phyloP scores from a whole-genome alignment of 2,797 vertebrate genomes.

The Gambelia wislizenii region DNA sequence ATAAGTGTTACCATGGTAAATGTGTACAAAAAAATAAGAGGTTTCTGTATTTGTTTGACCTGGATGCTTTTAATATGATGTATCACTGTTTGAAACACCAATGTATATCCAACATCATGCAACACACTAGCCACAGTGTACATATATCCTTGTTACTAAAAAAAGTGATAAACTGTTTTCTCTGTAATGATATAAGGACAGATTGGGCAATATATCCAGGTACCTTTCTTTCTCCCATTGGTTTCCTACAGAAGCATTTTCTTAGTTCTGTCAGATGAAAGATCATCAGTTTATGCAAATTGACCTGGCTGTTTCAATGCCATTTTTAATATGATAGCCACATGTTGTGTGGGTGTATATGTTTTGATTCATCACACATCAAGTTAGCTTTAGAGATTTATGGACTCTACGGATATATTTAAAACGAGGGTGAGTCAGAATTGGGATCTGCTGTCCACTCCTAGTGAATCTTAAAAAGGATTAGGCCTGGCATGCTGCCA shows the following conservation, averaged over 20 bases:
- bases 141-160: not conserved
- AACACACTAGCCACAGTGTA: too few relatives aligned
- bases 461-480: slow-evolving; percentile 18
- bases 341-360: not conserved
- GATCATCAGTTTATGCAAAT: not conserved
- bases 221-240: not conserved
- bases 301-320: not conserved
- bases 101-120: too few relatives aligned
- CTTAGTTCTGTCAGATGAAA: not conserved
- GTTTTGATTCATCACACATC: not conserved
- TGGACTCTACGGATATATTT: not conserved
- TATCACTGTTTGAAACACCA: not conserved
- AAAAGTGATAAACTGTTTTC: not conserved
- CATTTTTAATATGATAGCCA: not conserved
- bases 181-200: not conserved
- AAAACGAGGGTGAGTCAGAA: not conserved
- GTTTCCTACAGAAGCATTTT: not conserved
- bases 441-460: accelerated
- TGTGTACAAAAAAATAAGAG: not conserved
- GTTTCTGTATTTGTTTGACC: not conserved
- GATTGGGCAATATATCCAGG: not conserved
- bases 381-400: slow-evolving; percentile 12
- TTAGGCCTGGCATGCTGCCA: not conserved
- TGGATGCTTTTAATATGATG: not conserved
- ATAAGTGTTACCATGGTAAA: not conserved